Evolutionary conservation across 1,140 invertebrate genomes (phyloP), one percentile per base, ranked within the genome.

Genomic region (Caenorhabditis latens): DNA sequence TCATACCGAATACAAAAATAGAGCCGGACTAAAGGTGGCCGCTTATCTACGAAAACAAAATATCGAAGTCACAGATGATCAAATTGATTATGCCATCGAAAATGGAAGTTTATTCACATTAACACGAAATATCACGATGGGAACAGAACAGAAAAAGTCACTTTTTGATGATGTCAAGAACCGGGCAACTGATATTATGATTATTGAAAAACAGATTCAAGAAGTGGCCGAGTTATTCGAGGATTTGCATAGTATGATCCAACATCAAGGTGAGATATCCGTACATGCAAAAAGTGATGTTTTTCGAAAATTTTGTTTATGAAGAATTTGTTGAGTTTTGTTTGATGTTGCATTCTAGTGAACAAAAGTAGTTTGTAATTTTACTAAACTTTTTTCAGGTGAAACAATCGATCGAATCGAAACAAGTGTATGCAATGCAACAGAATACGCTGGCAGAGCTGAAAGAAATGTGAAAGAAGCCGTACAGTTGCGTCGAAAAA

Each of bases 361-460:
- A 32, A 32, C 32, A 32, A 32, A 32, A 32, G 32, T 32, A 32
- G 32, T 32, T 32, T 32, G 32, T 32, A 16, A 19, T n/a, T 58
- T n/a, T 6, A 32, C 32, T 32, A 19, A 58, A 7, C 21, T 11
- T 63, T 50, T 79, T 79, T n/a, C 71, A 79, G 71, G 71, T 6
- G 71, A 79, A 53, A 79, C 71, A 43, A 53, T 79, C n/a, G 71
- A 79, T n/a, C 43, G 71, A 50, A 79, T 79, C 46, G 71, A 79
- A 46, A 79, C 71, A n/a, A 79, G 71, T 13, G 71, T 79, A n/a
- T 43, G 13, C n/a, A 21, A 13, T 9, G 71, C 71, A 5, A n/a
- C 19, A 5, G 71, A 53, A 21, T 79, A 50, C 14, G 71, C 71
- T 13, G 46, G 46, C 2, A 5, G 21, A 53, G 71, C 46, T n/a